Base-by-base conservation (phyloP, 2,113 vertebrate genomes). In the Lethenteron reissneri region DNA sequence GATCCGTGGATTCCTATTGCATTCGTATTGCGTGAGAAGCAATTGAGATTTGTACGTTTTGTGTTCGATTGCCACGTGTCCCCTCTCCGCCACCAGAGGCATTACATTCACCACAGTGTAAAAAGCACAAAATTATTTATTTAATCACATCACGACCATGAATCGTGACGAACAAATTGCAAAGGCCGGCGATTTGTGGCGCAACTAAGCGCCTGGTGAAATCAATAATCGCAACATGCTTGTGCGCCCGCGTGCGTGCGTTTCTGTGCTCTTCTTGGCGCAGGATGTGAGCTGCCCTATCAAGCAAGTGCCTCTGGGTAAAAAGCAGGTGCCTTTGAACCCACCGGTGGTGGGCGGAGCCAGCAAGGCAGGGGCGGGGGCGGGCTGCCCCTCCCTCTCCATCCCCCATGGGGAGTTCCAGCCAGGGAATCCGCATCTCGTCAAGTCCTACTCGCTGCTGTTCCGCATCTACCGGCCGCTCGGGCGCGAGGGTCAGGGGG, bases 211-310 rank as follows among this genome's bases (percentile, higher is more conserved):
- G 25, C n/a, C n/a, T 68, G 25, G 64, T n/a, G 25, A 68, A 68
- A 68, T 17, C 25, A 68, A 17, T 15, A 17, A 17, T 8, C 11
- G 64, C 14, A n/a, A 68, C 25, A 68, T 17, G 10, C 64, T 68
- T n/a, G 25, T 68, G n/a, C 11, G 9, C 64, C 41, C 41, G 41
- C 6, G 41, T 41, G 25, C 25, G n/a, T 68, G 70, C 62, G 77
- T 75, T 75, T 80, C 75, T 76, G 75, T 78, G 60, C 75, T 11
- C 14, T 21, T 17, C n/a, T 68, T 68, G n/a, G n/a, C 64, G 9
- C 64, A 68, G 64, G 64, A 68, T 68, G 64, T 68, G 64, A 68
- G 25, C 64, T 68, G 64, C 64, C 64, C 64, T 17, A 68, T 68
- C n/a, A 68, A 68, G 64, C 64, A 68, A 25, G 25, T 68, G 9